Evolutionary conservation across 2,113 vertebrate genomes (phyloP).

Genomic region (Bufo gargarizans): DNA sequence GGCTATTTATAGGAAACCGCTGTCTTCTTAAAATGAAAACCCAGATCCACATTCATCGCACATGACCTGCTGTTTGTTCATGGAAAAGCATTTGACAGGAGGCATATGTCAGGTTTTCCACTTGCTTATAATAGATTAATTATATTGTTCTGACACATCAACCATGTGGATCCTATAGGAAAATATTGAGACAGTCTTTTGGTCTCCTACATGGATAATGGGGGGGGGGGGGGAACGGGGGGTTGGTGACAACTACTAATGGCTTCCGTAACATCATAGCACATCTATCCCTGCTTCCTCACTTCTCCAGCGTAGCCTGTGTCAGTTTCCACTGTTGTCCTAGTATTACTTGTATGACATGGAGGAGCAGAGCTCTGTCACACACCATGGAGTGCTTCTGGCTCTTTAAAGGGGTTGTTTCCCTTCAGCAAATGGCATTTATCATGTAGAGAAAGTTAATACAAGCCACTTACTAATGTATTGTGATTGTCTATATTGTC

Average conservation of each 20-base stretch:
- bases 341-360: neutral
- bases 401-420: too few species aligned
- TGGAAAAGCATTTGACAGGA: neutral
- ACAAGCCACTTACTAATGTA: too few species aligned
- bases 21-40: neutral
- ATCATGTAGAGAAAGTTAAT: too few species aligned
- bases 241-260: neutral
- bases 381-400: too few species aligned
- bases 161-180: neutral
- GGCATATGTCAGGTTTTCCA: neutral
- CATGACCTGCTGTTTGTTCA: neutral
- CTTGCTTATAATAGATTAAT: neutral
- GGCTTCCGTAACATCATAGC: neutral
- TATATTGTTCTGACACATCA: neutral
- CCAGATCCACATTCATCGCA: neutral
- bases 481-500: too few species aligned
- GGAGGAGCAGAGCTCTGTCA: neutral
- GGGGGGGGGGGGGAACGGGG: too few species aligned
- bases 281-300: neutral
- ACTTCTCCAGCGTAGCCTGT: neutral
- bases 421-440: too few species aligned
- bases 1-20: neutral
- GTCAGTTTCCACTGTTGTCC: neutral
- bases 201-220: too few species aligned
- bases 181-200: neutral